Evolutionary conservation across 2,888 invertebrate species (phyloP), one percentile per base, ranked within the genome.

Genomic region (Anthophora plumipes): DNA sequence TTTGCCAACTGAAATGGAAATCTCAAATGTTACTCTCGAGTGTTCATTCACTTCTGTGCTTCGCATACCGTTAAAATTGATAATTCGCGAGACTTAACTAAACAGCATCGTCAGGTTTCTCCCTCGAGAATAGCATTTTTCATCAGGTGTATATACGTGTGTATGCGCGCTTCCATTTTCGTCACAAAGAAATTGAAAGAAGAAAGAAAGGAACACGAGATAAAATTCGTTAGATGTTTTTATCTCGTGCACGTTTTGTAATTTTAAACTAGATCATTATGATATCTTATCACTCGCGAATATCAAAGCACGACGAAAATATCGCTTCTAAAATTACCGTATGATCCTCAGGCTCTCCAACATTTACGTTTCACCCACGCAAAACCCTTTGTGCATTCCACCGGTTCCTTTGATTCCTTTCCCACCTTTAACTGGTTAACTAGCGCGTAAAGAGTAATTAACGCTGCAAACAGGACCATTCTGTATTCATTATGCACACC

Each of bases 361-460:
- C 57, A 73, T 84, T 86, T 71, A 61, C 70, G 52, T 74, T 69
- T 72, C 48, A 60, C 52, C 46, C 22, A 25, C 73, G 22, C 31
- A 14, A 48, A 39, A n/a, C 12, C 41, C 50, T 52, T 70, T 68
- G 52, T 41, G n/a, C 22, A 25, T 9, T 50, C 22, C 31, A 43
- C 37, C 20, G n/a, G 6, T 39, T 37, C 17, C 72, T 70, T 72
- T 70, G 68, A 60, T 74, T 73, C 55, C 48, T 66, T 63, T 25
- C 41, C 14, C 72, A 72, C 64, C 55, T 57, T 57, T 70, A 54
- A 59, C 55, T 46, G n/a, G 61, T 57, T 66, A 74, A 68, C 59
- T 60, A 66, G 57, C 68, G 57, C 63, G 68, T 69, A 72, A 67
- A 57, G 54, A 64, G 80, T 69, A 83, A 80, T 85, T 77, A 75